Evolutionary conservation across 2,888 invertebrate genomes (phyloP), one percentile per base, ranked within the genome.

Genomic region (Lepidocyrtoides sp.): DNA sequence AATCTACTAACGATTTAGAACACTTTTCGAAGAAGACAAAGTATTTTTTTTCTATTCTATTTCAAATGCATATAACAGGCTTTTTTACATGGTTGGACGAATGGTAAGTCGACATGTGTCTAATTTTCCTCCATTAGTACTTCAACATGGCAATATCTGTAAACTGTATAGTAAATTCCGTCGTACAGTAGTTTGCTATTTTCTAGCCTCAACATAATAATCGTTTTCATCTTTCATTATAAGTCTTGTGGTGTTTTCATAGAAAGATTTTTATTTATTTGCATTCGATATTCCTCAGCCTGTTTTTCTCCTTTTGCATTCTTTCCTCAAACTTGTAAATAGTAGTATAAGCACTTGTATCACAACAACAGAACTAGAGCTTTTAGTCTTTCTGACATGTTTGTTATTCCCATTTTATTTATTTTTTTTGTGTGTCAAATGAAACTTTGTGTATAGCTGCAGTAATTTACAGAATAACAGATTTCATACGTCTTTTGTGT

Each of bases 1-100:
- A 72, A 48, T 48, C 72, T 72, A 23, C 41, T 23, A 72, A 72
- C 72, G 72, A 44, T 72, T 72, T 72, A 17, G 48, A 72, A 44
- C 41, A 72, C 41, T 17, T 48, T 72, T 5, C 12, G 23, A 41
- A 72, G 20, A 72, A 2, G 72, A 10, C n/a, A 48, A 44, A 20
- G 69, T 4, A 5, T 23, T 44, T 44, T 41, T 69, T 69, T 5
- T 69, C 17, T 69, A 69, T 41, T 20, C 69, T 69, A 41, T 41
- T 36, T 41, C 4, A 41, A n/a, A 5, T 66, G 26, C 26, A 60
- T 10, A 26, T 66, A 10, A 32, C 60, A 60, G 2, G 26, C 23
- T 60, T 51, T 60, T 60, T 8, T n/a, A 32, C 32, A n/a, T n/a
- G 29, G 17, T 32, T 8, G 29, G 63, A n/a, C 14, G 32, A 2